Conservation (phyloP, 2,888 invertebrate species). For the Cryptus armator region DNA sequence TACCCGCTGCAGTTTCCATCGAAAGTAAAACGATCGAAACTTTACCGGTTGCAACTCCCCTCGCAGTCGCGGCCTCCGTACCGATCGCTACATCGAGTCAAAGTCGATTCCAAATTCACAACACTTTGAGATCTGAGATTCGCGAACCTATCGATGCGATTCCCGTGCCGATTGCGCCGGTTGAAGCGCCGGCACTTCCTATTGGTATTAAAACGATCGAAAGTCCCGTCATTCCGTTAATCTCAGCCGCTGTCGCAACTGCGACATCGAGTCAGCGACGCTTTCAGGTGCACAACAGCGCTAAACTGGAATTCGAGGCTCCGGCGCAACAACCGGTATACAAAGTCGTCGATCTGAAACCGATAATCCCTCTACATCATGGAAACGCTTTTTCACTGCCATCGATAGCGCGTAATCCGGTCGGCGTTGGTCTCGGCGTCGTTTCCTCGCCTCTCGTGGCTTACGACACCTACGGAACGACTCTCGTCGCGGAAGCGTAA, state of each 20-base stretch:
- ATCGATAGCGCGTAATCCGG: conserved; percentile 27
- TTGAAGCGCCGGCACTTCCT: background rate
- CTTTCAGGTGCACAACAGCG: conserved; percentile 68
- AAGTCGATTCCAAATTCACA: conserved; percentile 59
- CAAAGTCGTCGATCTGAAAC: background rate
- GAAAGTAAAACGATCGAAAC: conserved; percentile 73
- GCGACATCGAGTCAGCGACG: conserved; percentile 80
- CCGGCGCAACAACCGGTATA: background rate
- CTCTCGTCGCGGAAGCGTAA: conserved; percentile 26
- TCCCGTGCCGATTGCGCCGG: conserved; percentile 1
- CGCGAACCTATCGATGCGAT: conserved; percentile 1
- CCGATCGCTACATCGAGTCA: conserved; percentile 82
- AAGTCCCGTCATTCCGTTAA: conserved; percentile 2
- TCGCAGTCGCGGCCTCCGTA: conserved; percentile 55
- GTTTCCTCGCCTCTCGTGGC: conserved; percentile 50
- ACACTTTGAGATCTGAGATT: conserved; percentile 43
- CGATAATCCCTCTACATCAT: conserved; percentile 9
- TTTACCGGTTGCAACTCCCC: conserved; percentile 55
- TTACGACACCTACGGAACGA: conserved; percentile 40
- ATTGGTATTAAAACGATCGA: conserved; percentile 7
- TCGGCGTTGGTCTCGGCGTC: conserved; percentile 59
- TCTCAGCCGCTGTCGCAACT: conserved; percentile 76
- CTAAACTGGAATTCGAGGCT: background rate
- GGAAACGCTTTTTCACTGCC: conserved; percentile 7
- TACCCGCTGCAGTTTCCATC: conserved; percentile 75